Evolutionary conservation across 2,113 vertebrate species (phyloP), one percentile per base, ranked within the genome.

Genomic region (Otocyon megalotis): DNA sequence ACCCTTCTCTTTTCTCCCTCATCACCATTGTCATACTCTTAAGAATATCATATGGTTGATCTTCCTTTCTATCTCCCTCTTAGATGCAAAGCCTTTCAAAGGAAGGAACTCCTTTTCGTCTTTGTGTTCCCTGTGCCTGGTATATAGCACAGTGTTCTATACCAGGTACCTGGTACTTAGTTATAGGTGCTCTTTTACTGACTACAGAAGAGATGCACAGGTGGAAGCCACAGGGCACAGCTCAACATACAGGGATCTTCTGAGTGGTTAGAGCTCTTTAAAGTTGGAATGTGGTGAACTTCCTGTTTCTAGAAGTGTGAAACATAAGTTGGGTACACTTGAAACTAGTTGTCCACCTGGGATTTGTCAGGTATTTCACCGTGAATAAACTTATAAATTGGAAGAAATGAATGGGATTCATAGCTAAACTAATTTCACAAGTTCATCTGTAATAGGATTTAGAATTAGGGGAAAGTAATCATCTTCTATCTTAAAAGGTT

Each of bases 371-470:
- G 19, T 74, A n/a, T 62, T 84, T 92, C 84, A 72, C 28, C 67
- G 3, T 35, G 76, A 76, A 48, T 90, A 72, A 88, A 69, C 28
- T 77, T 80, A 14, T 54, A 82, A 82, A 30, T 74, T 81, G 94
- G 53, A 65, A 67, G 85, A 85, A 89, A 74, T 62, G 28, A 92
- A 30, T 69, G 28, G 60, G 20, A 72, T 91, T 91, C 35, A 65
- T 69, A 93, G 30, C 43, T 83, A 71, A 96, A 82, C 54, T 58
- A 24, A 60, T 84, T 88, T 95, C 37, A 76, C 56, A 93, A 43
- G 26, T 80, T 96, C 28, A 74, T 82, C 20, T 87, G 5, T 83
- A 82, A 63, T n/a, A 90, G 56, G 32, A 58, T 12, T 90, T 91
- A 77, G 37, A 24, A 74, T 88, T 84, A 43, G 22, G 88, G 28